These are phyloP conservation scores for Clarias batrachus DNA, from an alignment of 2,113 vertebrate genomes.

Conservation along the genomic window DNA sequence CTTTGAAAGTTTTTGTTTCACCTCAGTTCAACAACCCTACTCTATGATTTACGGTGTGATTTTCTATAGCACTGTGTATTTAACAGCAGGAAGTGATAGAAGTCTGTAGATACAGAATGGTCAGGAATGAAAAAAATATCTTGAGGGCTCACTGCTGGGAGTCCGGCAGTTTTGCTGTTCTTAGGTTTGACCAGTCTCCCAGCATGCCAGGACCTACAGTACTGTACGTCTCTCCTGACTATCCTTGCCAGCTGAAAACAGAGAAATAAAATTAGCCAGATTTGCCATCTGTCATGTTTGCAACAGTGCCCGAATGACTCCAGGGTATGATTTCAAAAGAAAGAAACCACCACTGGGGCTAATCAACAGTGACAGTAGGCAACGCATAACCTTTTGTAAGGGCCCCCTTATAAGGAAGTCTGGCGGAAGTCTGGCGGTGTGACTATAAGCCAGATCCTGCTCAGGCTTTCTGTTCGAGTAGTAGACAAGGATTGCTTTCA, in stretches of 20 bases:
- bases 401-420: neutral
- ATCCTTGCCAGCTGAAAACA: constrained; percentile 62
- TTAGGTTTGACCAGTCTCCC: constrained; percentile 6
- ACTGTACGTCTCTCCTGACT: neutral
- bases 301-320: constrained; percentile 62
- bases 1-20: neutral
- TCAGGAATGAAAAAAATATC: neutral
- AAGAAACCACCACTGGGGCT: constrained; percentile 50
- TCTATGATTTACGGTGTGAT: neutral
- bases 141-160: neutral
- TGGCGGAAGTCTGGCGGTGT: constrained; percentile 33
- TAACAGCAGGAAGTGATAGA: neutral
- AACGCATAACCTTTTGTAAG: constrained; percentile 43
- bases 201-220: neutral
- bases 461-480: neutral
- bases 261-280: constrained; percentile 52
- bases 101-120: neutral
- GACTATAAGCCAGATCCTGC: constrained; percentile 4
- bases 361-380: constrained; percentile 58
- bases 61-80: neutral
- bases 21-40: neutral
- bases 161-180: neutral
- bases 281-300: constrained; percentile 64
- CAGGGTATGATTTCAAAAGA: constrained; percentile 48
- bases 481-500: neutral